Percentiles rank a stretch among this genome's conserved stretches.
These are phyloP conservation scores for Micrasema minimum DNA, from an alignment of 1,140 invertebrate species.

Conservation along the genomic window DNA sequence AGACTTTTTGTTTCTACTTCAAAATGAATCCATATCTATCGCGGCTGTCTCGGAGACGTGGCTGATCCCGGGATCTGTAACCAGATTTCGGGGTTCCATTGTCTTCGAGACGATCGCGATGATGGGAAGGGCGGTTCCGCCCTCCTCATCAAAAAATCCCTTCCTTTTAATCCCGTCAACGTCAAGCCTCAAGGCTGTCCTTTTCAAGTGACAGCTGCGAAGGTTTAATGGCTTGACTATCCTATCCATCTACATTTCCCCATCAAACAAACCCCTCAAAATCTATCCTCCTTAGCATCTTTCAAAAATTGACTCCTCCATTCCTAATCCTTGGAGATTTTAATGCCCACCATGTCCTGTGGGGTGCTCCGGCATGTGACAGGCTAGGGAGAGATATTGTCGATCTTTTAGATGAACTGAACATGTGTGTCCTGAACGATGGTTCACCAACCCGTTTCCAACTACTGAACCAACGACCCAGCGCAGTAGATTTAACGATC, in stretches of 20 bases:
- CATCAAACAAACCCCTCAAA: constrained; percentile 12
- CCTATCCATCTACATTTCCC: neutral
- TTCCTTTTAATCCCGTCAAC: neutral
- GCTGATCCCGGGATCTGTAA: neutral
- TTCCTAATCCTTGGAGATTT: neutral
- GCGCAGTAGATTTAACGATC: neutral
- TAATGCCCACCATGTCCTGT: constrained; percentile 5
- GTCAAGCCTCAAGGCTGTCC: neutral
- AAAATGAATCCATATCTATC: neutral
- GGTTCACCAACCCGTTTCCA: neutral
- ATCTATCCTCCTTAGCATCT: neutral
- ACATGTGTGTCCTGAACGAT: neutral
- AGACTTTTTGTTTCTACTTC: neutral
- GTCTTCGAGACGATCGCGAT: constrained; percentile 2
- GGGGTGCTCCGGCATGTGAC: constrained; percentile 7
- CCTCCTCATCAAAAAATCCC: neutral
- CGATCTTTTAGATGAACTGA: neutral
- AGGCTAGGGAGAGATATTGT: neutral
- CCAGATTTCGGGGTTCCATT: neutral
- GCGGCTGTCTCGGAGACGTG: neutral
- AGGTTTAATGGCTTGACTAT: neutral
- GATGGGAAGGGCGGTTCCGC: neutral
- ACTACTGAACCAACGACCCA: neutral
- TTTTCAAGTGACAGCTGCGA: constrained; percentile 2
- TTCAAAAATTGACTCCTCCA: neutral